Evolutionary conservation across 2,888 invertebrate genomes (phyloP).

Genomic region (Acanthopleura granulata): DNA sequence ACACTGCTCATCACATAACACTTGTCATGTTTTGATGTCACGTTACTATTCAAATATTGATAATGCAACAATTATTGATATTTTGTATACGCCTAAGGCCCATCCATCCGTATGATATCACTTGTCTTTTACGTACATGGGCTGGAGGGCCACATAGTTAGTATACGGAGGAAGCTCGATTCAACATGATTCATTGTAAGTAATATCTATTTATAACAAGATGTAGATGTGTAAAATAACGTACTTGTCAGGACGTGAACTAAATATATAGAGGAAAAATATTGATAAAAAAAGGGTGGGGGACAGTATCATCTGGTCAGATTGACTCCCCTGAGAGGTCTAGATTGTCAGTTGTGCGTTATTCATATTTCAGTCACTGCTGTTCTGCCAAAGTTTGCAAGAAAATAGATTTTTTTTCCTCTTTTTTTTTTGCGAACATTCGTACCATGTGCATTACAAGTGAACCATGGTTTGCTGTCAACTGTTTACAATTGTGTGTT

Average conservation of each 20-base stretch:
- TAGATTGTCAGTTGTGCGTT: too few species aligned
- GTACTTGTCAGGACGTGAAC: constrained; percentile 1
- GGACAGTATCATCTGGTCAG: too few species aligned
- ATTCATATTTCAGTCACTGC: not conserved
- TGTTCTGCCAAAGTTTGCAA: constrained; percentile 17
- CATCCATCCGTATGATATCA: not conserved
- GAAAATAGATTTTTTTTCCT: not conserved
- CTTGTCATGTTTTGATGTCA: constrained; percentile 1
- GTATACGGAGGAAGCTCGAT: not conserved
- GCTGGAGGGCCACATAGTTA: not conserved
- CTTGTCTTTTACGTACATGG: not conserved
- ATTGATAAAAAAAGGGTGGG: not conserved
- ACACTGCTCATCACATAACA: not conserved
- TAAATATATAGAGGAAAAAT: constrained; percentile 8
- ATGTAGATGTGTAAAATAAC: constrained; percentile 17
- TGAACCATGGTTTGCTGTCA: not conserved
- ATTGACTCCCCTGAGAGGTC: too few species aligned
- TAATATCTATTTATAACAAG: constrained; percentile 20
- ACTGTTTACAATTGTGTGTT: not conserved
- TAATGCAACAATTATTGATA: constrained; percentile 1
- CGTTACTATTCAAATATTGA: constrained; percentile 5
- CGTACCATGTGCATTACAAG: not conserved
- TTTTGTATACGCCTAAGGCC: not conserved
- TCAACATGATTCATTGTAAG: constrained; percentile 12
- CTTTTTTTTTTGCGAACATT: not conserved